Evolutionary conservation across 2,113 vertebrate species (phyloP).

Genomic region (Ammospiza caudacuta): DNA sequence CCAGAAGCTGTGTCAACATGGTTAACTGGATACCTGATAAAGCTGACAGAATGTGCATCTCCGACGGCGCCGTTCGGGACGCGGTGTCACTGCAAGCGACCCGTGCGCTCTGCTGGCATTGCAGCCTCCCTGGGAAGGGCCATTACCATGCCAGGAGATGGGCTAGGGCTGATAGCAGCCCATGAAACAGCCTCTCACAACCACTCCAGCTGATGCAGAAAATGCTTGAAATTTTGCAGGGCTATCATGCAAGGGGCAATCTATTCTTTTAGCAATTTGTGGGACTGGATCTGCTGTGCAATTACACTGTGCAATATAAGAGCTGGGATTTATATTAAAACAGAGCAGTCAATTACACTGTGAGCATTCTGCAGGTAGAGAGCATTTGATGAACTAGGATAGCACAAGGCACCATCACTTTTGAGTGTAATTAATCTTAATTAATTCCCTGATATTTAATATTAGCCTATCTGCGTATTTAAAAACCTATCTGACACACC

Average conservation of each 20-base stretch:
- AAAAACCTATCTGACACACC: slow-evolving; percentile 54
- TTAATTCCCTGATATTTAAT: slow-evolving; percentile 60
- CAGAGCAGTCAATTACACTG: background rate
- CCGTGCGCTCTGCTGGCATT: background rate
- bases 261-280: background rate
- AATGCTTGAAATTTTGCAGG: background rate
- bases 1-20: slow-evolving; percentile 41
- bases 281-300: background rate
- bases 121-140: background rate
- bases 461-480: slow-evolving; percentile 46
- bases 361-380: slow-evolving; percentile 20
- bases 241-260: background rate
- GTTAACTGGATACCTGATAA: slow-evolving; percentile 48
- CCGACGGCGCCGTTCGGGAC: background rate
- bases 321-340: background rate
- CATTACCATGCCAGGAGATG: background rate
- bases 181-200: background rate
- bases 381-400: slow-evolving; percentile 29
- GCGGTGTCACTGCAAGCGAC: slow-evolving; percentile 20
- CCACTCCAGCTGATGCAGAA: background rate
- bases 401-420: background rate
- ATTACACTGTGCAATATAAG: background rate
- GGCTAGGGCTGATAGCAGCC: background rate
- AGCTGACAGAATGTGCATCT: slow-evolving; percentile 1
- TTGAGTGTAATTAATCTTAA: slow-evolving; percentile 49